Conservation (phyloP, 1,140 invertebrate species). For the Drosophila nasuta region DNA sequence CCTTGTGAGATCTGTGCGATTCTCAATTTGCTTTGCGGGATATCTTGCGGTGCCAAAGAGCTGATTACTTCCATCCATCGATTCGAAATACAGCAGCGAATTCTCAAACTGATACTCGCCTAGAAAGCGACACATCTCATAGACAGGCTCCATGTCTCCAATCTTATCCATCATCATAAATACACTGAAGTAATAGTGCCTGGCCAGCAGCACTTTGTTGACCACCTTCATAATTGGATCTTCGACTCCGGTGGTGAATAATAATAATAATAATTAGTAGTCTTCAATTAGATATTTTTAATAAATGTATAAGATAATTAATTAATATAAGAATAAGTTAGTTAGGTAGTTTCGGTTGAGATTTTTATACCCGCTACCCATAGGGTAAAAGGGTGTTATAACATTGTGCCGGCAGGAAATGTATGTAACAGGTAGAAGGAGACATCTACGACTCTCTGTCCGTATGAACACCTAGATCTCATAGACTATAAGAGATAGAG, state of each 20-base stretch:
- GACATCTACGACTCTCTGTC: too few species aligned
- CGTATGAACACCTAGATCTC: too few species aligned
- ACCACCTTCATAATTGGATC: conserved; percentile 71
- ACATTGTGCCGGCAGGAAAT: too few species aligned
- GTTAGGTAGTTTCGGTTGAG: too few species aligned
- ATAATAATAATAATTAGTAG: too few species aligned
- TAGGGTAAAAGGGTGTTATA: too few species aligned
- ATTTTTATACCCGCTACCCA: too few species aligned
- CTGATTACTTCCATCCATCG: conserved; percentile 49
- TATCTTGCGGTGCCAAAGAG: conserved; percentile 54
- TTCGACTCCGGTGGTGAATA: conserved; percentile 51
- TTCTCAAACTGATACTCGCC: conserved; percentile 60
- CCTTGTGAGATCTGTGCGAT: conserved; percentile 55
- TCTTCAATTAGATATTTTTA: too few species aligned
- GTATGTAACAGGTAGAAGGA: too few species aligned
- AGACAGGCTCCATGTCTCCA: conserved; percentile 49
- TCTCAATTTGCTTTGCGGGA: conserved; percentile 43
- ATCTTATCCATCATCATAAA: conserved; percentile 55
- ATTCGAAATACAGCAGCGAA: conserved; percentile 64
- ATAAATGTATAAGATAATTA: too few species aligned
- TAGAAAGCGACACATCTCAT: conserved; percentile 47
- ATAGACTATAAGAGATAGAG: too few species aligned
- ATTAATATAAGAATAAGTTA: too few species aligned
- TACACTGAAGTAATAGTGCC: conserved; percentile 61
- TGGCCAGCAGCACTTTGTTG: conserved; percentile 46